Conservation (phyloP, 2,888 invertebrate species). For the Penaeus monodon region DNA sequence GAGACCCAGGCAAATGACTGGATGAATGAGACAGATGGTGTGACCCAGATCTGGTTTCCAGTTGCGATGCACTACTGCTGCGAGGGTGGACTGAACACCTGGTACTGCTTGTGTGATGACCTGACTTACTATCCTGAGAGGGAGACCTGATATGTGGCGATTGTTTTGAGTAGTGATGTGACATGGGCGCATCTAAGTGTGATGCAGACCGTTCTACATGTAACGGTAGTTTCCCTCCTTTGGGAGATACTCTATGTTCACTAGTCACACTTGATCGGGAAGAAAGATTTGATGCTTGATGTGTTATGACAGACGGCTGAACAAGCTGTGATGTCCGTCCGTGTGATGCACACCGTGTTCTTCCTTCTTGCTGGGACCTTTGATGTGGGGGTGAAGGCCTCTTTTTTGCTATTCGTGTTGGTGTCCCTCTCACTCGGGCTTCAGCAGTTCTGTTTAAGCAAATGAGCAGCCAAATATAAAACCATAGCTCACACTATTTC, state of each 20-base stretch:
- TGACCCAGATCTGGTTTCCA: constrained; percentile 5
- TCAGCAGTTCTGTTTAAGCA: constrained; percentile 9
- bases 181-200: constrained; percentile 13
- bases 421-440: background rate
- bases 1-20: background rate
- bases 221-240: constrained; percentile 18
- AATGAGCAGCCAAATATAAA: background rate
- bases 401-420: constrained; percentile 11
- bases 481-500: no score
- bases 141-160: constrained; percentile 8
- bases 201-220: constrained; percentile 25
- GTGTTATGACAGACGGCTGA: constrained; percentile 7
- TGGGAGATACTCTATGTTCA: constrained; percentile 14
- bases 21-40: background rate
- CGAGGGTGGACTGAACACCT: constrained; percentile 16
- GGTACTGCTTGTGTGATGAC: background rate
- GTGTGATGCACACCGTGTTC: constrained; percentile 13
- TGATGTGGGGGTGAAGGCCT: constrained; percentile 21
- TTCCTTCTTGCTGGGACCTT: constrained; percentile 22
- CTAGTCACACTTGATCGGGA: background rate
- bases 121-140: constrained; percentile 19
- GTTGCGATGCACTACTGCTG: constrained; percentile 19
- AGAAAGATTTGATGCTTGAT: constrained; percentile 7
- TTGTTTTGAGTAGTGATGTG: background rate
- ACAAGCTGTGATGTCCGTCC: constrained; percentile 5